Conservation (phyloP, 2,113 vertebrate genomes). For the Petrocephalus zakoni region DNA sequence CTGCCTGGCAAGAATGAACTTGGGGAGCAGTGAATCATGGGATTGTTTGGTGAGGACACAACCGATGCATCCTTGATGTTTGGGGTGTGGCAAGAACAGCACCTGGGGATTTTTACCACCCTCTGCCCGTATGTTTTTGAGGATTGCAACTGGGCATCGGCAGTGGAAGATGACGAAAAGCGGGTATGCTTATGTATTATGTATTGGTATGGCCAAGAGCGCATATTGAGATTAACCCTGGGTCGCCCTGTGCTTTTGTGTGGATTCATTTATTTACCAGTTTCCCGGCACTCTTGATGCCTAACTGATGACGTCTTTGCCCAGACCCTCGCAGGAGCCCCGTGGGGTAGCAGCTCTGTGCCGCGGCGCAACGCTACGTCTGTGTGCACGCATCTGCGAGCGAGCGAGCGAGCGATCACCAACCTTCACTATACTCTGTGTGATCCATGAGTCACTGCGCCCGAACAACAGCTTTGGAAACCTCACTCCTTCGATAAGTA, state of each 20-base stretch:
- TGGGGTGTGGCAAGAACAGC: too few species aligned
- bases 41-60: too few species aligned
- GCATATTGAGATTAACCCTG: too few species aligned
- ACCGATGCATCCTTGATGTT: too few species aligned
- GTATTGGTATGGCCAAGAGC: too few species aligned
- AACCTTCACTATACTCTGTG: not conserved
- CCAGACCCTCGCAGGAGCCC: not conserved
- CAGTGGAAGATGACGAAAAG: too few species aligned
- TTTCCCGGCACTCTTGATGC: not conserved
- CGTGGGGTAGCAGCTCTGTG: not conserved
- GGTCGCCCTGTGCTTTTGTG: not conserved
- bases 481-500: not conserved
- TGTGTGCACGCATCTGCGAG: not conserved
- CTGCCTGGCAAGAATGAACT: too few species aligned
- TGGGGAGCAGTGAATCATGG: too few species aligned
- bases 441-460: not conserved
- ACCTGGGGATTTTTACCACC: too few species aligned
- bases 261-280: not conserved
- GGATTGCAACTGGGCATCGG: too few species aligned
- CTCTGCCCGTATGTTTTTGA: too few species aligned
- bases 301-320: not conserved
- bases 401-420: not conserved
- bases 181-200: too few species aligned
- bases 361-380: not conserved
- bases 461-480: not conserved